Percentiles rank a stretch among this genome's conserved stretches.
phyloP scores from a whole-genome alignment of 1,140 invertebrate genomes.

The Gerris buenoi region DNA sequence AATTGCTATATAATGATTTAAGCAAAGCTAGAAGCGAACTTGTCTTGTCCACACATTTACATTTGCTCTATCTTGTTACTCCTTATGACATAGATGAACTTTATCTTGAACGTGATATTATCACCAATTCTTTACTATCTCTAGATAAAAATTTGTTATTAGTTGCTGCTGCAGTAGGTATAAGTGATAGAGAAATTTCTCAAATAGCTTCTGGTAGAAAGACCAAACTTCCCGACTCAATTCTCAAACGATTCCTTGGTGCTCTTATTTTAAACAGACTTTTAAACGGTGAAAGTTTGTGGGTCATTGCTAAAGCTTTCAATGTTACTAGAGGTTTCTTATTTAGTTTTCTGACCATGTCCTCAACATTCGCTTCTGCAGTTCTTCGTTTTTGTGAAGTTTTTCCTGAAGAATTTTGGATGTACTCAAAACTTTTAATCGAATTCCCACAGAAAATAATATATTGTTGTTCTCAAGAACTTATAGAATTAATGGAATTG shows the following conservation, averaged over 20 bases:
- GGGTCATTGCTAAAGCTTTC: neutral
- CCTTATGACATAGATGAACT: neutral
- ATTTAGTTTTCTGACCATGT: neutral
- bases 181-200: neutral
- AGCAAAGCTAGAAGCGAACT: neutral
- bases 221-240: neutral
- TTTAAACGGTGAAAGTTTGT: neutral
- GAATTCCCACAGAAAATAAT: neutral
- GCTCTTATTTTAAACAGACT: neutral
- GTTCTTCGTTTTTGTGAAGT: slow-evolving; percentile 1
- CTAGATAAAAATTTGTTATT: neutral
- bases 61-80: neutral
- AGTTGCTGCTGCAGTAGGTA: neutral
- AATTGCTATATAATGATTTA: neutral
- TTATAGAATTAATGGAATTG: neutral
- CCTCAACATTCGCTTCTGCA: neutral
- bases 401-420: neutral
- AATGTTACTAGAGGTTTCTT: neutral
- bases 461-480: neutral
- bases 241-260: neutral
- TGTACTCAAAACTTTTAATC: neutral
- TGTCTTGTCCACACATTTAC: neutral
- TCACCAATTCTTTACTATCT: neutral
- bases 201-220: neutral
- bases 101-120: neutral